Evolutionary conservation across 1,140 invertebrate genomes (phyloP), one percentile per base, ranked within the genome.

Genomic region (Heliconius himera): DNA sequence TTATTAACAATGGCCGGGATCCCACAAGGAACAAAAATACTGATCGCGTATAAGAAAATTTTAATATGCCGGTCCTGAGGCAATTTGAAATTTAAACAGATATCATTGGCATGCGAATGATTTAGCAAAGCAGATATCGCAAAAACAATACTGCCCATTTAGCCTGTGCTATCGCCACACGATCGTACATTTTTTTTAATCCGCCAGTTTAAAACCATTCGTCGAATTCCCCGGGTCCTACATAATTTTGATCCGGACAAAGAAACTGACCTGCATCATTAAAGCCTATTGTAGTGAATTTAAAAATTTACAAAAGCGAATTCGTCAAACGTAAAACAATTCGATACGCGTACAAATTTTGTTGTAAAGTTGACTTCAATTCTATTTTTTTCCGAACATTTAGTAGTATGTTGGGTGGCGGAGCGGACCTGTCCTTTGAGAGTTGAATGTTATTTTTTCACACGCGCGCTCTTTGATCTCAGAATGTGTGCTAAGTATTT

Each of bases 281-380:
- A 94, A 92, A 86, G 85, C 85, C 92, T 93, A 94, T 94, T 93
- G 93, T 94, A 87, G 87, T 87, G 85, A 89, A 93, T 93, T 93
- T 90, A 80, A 91, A 93, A 93, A 91, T 93, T 94, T 91, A 83
- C 77, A 93, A 93, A 93, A 92, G 89, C 89, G 91, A 93, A 93
- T 91, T 91, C 91, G 91, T 90, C 92, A 92, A 94, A 93, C 91
- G 90, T 94, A 94, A 94, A 94, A 94, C 93, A 94, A 94, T 94
- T 94, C 93, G 93, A 94, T 92, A 94, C 93, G 93, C 92, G 89
- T 94, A 91, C 86, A 90, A 93, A 90, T 94, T 26, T 93, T 91
- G 93, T 93, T 93, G 91, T 92, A 83, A 90, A 82, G 80, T 87
- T 88, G 88, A 88, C 87, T 90, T 93, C 93, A 93, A 93, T 93